Evolutionary conservation across 2,888 invertebrate species (phyloP).

Genomic region (Erannis defoliaria): DNA sequence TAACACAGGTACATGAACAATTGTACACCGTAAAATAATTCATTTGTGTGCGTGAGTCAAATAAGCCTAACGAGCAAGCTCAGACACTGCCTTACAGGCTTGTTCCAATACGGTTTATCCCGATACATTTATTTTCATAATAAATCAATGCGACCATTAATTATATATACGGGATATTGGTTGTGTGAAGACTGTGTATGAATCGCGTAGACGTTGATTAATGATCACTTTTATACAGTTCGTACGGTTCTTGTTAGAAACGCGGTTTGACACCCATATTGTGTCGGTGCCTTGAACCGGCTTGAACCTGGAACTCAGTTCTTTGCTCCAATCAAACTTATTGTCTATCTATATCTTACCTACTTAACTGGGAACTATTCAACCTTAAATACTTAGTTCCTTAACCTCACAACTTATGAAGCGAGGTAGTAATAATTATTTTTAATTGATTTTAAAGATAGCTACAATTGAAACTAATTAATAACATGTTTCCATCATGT

Average conservation of each 20-base stretch:
- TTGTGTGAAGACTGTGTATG: constrained; percentile 44
- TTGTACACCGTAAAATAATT: background rate
- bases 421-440: too few species aligned
- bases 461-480: too few species aligned
- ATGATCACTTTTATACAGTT: constrained; percentile 40
- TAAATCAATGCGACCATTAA: constrained; percentile 64
- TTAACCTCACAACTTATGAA: too few species aligned
- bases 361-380: too few species aligned
- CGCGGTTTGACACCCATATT: constrained; percentile 9
- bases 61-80: background rate
- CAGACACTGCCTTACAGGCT: constrained; percentile 2
- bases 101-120: constrained; percentile 49
- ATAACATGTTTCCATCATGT: too few species aligned
- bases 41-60: background rate
- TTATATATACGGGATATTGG: constrained; percentile 54
- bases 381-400: too few species aligned
- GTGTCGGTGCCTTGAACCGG: background rate
- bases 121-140: constrained; percentile 60
- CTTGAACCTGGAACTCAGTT: background rate
- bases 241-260: constrained; percentile 34
- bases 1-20: too few species aligned
- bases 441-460: too few species aligned
- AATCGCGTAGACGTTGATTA: constrained; percentile 46
- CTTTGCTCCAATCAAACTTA: constrained; percentile 42
- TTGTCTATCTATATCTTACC: too few species aligned